A percentile compares a stretch with the other conserved stretches of the same genome.
Conservation (phyloP, 2,888 invertebrate genomes). For the Pseudoips prasinana region DNA sequence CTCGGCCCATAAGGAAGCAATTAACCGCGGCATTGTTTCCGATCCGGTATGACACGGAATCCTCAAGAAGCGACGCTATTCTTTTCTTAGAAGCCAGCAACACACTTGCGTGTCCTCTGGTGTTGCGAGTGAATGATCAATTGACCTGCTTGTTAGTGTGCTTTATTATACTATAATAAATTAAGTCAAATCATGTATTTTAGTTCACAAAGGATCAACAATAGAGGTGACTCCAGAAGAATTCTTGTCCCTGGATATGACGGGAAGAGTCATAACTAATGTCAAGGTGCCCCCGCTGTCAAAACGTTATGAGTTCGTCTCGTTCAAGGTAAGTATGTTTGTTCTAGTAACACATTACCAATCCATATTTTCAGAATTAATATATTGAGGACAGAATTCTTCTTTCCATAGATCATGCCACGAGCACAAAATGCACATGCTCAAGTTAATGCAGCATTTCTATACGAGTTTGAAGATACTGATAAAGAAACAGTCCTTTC, state of each 20-base stretch:
- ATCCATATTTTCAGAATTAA: too few relatives aligned
- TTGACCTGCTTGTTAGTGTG: too few relatives aligned
- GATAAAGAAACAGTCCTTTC: conserved; percentile 46
- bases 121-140: too few relatives aligned
- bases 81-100: too few relatives aligned
- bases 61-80: too few relatives aligned
- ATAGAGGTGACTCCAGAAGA: conserved; percentile 49
- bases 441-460: conserved; percentile 88
- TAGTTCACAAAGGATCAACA: conserved; percentile 31
- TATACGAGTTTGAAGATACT: conserved; percentile 76
- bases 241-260: conserved; percentile 56
- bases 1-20: too few relatives aligned
- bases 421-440: conserved; percentile 88
- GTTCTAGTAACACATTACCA: too few relatives aligned
- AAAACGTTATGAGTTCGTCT: conserved; percentile 42
- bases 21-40: too few relatives aligned
- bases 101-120: too few relatives aligned
- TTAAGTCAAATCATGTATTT: too few relatives aligned
- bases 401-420: conserved; percentile 84
- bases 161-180: too few relatives aligned
- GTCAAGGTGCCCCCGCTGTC: conserved; percentile 57
- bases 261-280: conserved; percentile 46
- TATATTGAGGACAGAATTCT: conserved; percentile 27
- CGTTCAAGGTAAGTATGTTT: conserved; percentile 45
- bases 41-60: too few relatives aligned